Conservation (phyloP, 92 coral and sea anemone species). For the Anthopleura xanthogrammica region DNA sequence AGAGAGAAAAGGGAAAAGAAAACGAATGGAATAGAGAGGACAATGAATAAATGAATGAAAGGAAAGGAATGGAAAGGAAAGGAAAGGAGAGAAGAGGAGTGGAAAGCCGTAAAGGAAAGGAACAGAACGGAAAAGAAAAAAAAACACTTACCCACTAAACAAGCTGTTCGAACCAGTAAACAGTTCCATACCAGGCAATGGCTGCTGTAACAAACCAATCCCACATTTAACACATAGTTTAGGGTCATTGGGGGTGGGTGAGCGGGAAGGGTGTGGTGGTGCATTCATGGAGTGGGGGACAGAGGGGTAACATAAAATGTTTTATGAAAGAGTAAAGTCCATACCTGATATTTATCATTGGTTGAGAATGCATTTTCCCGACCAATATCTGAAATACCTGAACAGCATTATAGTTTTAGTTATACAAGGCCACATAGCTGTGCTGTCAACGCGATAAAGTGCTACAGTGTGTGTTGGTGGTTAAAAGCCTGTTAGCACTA, state of each 20-base stretch:
- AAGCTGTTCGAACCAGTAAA: constrained; percentile 86
- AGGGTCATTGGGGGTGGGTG: too few relatives aligned
- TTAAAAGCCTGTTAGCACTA: too few relatives aligned
- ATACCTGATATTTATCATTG: constrained; percentile 52
- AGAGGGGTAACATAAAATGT: too few relatives aligned
- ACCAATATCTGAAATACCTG: constrained; percentile 73
- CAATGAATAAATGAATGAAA: too few relatives aligned
- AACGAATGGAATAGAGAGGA: too few relatives aligned
- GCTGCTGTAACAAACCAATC: constrained; percentile 45
- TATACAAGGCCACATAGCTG: background rate
- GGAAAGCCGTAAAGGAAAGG: background rate
- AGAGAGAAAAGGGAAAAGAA: too few relatives aligned
- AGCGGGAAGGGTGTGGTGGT: too few relatives aligned
- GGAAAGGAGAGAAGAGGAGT: background rate
- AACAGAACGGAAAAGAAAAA: background rate
- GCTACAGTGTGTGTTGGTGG: too few relatives aligned
- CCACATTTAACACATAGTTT: too few relatives aligned
- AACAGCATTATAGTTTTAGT: background rate
- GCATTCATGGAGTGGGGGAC: too few relatives aligned
- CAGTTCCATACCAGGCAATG: constrained; percentile 87
- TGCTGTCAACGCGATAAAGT: background rate
- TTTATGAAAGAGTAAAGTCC: background rate
- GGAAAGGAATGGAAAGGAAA: background rate
- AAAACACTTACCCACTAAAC: constrained; percentile 74
- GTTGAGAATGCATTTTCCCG: constrained; percentile 49